Percentiles rank a stretch among this genome's conserved stretches.
These are phyloP conservation scores for Rhagoletis pomonella DNA, from an alignment of 1,140 invertebrate genomes.

Conservation along the genomic window DNA sequence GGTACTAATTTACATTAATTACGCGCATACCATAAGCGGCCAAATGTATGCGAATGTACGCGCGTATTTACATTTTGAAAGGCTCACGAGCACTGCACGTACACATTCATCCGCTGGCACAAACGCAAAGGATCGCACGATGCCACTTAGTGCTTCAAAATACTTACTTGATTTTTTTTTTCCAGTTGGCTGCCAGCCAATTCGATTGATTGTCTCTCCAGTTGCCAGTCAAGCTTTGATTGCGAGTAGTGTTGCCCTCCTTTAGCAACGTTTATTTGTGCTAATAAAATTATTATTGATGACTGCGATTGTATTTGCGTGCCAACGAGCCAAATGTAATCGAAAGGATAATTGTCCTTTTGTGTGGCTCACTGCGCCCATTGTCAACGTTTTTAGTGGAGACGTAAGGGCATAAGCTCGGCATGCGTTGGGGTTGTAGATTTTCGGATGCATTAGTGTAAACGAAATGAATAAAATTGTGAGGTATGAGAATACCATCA, in stretches of 20 bases:
- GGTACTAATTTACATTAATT: constrained; percentile 44
- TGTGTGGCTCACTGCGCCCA: neutral
- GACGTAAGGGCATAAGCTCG: neutral
- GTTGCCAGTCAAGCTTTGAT: constrained; percentile 25
- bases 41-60: too few species aligned
- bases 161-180: neutral
- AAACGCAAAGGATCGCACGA: neutral
- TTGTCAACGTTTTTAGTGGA: neutral
- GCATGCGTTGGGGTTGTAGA: neutral
- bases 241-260: neutral
- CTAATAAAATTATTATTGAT: constrained; percentile 53
- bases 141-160: neutral
- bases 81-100: neutral
- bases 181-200: constrained; percentile 35
- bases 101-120: neutral
- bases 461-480: too few species aligned
- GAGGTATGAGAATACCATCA: too few species aligned
- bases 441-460: too few species aligned
- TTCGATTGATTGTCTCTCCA: neutral
- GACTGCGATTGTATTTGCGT: constrained; percentile 25
- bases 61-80: neutral
- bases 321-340: constrained; percentile 4
- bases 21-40: neutral
- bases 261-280: constrained; percentile 15
- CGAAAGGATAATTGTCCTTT: constrained; percentile 33